Conservation (phyloP, 1,140 invertebrate species). For the Drosophila leontia region DNA sequence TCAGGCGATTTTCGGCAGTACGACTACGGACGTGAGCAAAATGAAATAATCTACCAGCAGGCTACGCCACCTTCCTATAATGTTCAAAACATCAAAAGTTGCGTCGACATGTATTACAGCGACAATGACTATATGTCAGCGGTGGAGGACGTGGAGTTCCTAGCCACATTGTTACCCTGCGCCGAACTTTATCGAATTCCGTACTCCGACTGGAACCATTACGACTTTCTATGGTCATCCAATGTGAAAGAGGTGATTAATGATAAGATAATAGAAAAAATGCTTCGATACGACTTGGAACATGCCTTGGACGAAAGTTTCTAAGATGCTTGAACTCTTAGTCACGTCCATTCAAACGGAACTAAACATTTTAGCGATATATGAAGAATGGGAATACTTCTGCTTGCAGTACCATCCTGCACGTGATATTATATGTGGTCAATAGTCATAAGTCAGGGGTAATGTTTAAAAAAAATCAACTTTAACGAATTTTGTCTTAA, state of each 20-base stretch:
- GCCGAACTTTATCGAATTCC: conserved; percentile 83
- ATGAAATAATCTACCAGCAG: conserved; percentile 85
- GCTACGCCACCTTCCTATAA: conserved; percentile 86
- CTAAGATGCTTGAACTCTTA: neutral
- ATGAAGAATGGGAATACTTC: neutral
- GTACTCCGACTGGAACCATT: conserved; percentile 86
- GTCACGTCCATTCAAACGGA: neutral
- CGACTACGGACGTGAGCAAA: conserved; percentile 85
- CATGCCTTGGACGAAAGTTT: conserved; percentile 4
- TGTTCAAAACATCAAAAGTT: conserved; percentile 87
- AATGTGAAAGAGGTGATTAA: conserved; percentile 86
- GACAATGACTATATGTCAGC: conserved; percentile 88
- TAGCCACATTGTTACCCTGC: conserved; percentile 85
- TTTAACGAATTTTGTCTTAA: neutral
- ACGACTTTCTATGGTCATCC: conserved; percentile 87
- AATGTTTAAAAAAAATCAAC: neutral
- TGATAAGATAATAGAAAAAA: conserved; percentile 85
- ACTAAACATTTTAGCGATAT: neutral
- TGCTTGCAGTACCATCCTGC: neutral
- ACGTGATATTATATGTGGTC: conserved; percentile 5
- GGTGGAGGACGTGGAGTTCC: conserved; percentile 85
- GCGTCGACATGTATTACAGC: conserved; percentile 88
- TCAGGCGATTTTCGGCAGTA: conserved; percentile 84
- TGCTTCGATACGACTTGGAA: conserved; percentile 71
- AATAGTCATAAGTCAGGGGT: neutral